Conservation (phyloP, 2,113 vertebrate genomes). For the Myotis yumanensis region DNA sequence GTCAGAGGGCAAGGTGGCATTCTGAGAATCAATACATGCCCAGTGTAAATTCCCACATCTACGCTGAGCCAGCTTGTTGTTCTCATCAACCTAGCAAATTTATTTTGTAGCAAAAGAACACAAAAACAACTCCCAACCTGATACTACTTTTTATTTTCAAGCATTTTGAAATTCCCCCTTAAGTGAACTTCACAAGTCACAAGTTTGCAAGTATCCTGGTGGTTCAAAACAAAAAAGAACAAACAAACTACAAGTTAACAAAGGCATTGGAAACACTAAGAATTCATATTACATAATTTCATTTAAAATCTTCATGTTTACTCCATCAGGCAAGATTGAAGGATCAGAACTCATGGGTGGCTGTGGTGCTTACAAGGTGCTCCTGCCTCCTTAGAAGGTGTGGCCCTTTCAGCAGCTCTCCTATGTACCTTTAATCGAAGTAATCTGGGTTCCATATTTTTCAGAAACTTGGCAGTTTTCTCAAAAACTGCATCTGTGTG, state of each 20-base stretch:
- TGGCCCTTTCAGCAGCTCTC: neutral
- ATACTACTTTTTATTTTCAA: constrained; percentile 56
- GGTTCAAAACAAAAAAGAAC: neutral
- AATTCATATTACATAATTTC: constrained; percentile 46
- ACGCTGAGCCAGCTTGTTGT: neutral
- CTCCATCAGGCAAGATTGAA: neutral
- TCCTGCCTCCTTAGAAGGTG: neutral
- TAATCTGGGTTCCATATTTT: neutral
- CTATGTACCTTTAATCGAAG: neutral
- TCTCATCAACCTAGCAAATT: neutral
- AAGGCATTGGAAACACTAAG: constrained; percentile 9
- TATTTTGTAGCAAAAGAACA: constrained; percentile 7
- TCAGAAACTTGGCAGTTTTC: neutral
- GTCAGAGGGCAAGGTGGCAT: neutral
- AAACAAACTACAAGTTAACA: constrained; percentile 11
- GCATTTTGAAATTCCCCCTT: constrained; percentile 30
- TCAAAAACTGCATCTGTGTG: neutral
- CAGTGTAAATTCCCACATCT: neutral
- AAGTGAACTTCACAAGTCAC: constrained; percentile 41
- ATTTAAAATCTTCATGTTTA: constrained; percentile 30
- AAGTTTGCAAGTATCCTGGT: constrained; percentile 40
- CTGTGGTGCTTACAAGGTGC: neutral
- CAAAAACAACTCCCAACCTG: constrained; percentile 5
- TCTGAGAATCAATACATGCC: neutral
- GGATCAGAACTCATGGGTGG: too few species aligned